Evolutionary conservation across 2,888 invertebrate species (phyloP).

Genomic region (Ochropacha duplaris): DNA sequence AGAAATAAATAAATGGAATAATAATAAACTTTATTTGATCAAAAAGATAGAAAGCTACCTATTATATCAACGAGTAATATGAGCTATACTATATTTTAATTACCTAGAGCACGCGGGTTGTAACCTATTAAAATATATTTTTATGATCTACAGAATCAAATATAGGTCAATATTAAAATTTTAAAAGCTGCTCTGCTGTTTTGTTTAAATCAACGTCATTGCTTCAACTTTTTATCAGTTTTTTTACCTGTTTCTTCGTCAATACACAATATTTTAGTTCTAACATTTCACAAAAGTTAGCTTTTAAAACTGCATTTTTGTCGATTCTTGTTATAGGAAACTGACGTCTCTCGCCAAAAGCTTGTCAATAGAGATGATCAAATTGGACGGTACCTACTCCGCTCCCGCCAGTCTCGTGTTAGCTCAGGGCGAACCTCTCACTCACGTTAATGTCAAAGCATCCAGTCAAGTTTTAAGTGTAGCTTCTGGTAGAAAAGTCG

Average conservation of each 20-base stretch:
- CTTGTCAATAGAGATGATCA: constrained; percentile 72
- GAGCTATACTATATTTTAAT: too few species aligned
- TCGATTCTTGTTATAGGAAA: constrained; percentile 43
- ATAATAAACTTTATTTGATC: too few species aligned
- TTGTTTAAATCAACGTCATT: neutral
- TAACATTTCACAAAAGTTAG: constrained; percentile 5
- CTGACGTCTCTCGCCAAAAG: constrained; percentile 63
- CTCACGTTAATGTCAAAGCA: constrained; percentile 67
- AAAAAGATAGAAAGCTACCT: too few species aligned
- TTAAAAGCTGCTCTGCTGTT: neutral
- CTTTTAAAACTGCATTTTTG: constrained; percentile 29
- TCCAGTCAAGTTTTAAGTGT: constrained; percentile 42
- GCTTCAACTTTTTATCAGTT: neutral
- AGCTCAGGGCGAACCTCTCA: constrained; percentile 31
- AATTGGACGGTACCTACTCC: constrained; percentile 67
- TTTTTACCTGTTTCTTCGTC: too few species aligned
- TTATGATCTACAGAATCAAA: too few species aligned
- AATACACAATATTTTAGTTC: neutral
- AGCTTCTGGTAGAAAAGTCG: constrained; percentile 28
- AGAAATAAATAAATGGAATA: too few species aligned
- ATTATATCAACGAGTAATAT: too few species aligned
- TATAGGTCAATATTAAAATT: too few species aligned
- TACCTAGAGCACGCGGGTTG: too few species aligned
- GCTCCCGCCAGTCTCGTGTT: constrained; percentile 36
- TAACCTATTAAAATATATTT: too few species aligned